These are phyloP conservation scores for Phyllotis vaccarum DNA, from an alignment of 2,797 vertebrate genomes.

Conservation along the genomic window DNA sequence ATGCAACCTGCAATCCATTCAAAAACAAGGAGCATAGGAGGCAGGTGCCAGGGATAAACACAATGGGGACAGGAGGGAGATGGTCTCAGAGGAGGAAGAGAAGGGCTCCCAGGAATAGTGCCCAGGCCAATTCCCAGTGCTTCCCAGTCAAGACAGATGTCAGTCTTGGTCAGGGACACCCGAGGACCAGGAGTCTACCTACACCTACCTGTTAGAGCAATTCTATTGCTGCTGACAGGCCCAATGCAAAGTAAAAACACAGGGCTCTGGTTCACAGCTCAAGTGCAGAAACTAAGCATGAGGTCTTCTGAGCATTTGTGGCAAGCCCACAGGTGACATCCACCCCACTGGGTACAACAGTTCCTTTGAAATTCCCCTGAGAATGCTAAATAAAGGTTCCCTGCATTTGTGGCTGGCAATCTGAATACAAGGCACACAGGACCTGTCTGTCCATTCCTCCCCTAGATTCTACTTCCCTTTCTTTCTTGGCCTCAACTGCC, in stretches of 20 bases:
- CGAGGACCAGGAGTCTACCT: neutral
- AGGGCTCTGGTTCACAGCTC: neutral
- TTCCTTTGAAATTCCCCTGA: neutral
- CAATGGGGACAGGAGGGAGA: neutral
- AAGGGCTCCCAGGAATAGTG: neutral
- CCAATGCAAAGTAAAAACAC: neutral
- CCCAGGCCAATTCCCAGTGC: constrained; percentile 61
- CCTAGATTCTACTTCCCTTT: neutral
- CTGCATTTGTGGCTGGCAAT: neutral
- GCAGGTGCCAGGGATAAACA: neutral
- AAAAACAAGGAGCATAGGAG: constrained; percentile 30
- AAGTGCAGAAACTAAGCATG: neutral
- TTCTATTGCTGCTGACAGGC: neutral
- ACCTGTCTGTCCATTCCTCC: neutral
- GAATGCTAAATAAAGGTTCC: neutral
- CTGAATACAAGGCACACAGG: neutral
- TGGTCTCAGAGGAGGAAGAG: neutral
- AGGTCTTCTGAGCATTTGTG: neutral
- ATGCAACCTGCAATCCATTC: neutral
- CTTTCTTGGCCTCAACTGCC: constrained; percentile 58
- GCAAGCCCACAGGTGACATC: neutral
- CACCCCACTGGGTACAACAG: neutral
- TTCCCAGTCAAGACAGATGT: neutral
- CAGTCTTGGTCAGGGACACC: neutral
- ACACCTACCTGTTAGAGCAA: neutral